Percentiles rank a stretch among this genome's conserved stretches.
Evolutionary conservation across 92 coral and sea anemone genomes (phyloP).

Genomic region (Epizoanthus illoricatus): DNA sequence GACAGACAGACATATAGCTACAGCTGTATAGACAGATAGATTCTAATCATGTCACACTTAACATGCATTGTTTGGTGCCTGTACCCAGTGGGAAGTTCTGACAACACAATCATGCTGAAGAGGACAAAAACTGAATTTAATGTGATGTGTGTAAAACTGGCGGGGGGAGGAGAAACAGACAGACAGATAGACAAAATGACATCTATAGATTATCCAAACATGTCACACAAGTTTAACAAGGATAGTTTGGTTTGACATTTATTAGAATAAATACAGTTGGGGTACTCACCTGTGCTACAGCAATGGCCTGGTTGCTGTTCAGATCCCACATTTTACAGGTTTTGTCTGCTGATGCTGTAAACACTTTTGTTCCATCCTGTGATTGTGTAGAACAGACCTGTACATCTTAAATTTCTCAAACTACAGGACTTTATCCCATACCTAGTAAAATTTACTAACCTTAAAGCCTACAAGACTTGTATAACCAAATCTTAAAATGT

Average conservation of each 20-base stretch:
- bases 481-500: too few relatives aligned
- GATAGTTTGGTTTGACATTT: too few relatives aligned
- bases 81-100: conserved; percentile 69
- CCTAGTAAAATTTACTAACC: too few relatives aligned
- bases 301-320: conserved; percentile 85
- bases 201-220: too few relatives aligned
- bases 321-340: conserved; percentile 98
- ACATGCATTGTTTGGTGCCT: conserved; percentile 92
- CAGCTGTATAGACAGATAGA: too few relatives aligned
- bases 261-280: too few relatives aligned
- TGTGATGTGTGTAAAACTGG: too few relatives aligned
- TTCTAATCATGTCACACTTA: background rate
- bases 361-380: conserved; percentile 98
- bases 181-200: too few relatives aligned
- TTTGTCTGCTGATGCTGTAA: conserved; percentile 94
- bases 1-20: background rate
- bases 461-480: too few relatives aligned
- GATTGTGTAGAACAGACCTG: background rate
- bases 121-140: too few relatives aligned
- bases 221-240: too few relatives aligned
- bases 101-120: background rate
- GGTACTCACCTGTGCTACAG: conserved; percentile 88
- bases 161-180: too few relatives aligned
- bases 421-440: background rate
- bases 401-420: background rate